Percentiles rank a stretch among this genome's conserved stretches.
Conservation (phyloP, 2,888 invertebrate genomes). For the Andrena bicolor region DNA sequence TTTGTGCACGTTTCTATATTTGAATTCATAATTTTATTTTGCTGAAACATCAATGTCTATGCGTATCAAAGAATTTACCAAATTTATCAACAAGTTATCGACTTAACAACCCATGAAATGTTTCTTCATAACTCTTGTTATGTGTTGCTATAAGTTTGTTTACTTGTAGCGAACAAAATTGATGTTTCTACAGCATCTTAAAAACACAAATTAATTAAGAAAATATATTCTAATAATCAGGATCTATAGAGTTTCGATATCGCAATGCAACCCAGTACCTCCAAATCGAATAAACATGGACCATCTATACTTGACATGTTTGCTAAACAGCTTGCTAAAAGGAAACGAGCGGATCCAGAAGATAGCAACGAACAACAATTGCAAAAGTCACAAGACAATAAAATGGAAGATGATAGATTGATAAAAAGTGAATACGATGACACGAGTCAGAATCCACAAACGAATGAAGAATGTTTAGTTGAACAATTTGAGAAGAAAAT, state of each 20-base stretch:
- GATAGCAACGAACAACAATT: not conserved
- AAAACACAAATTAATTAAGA: no score
- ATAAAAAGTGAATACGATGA: conserved; percentile 24
- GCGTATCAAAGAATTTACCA: not conserved
- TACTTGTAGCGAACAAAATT: no score
- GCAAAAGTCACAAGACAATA: not conserved
- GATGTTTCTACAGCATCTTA: no score
- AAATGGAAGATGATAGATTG: not conserved
- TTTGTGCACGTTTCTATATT: not conserved
- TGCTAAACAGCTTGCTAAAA: conserved; percentile 44
- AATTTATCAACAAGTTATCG: not conserved
- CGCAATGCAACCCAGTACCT: conserved; percentile 7
- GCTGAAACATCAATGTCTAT: not conserved
- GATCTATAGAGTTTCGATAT: not conserved
- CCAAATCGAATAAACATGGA: conserved; percentile 14
- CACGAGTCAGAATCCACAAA: conserved; percentile 43
- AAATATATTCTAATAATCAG: not conserved
- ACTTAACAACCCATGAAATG: not conserved
- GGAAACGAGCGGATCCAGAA: conserved; percentile 5
- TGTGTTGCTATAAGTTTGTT: no score
- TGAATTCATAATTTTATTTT: not conserved
- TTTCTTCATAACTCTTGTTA: not conserved
- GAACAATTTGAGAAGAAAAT: conserved; percentile 58
- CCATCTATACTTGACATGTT: conserved; percentile 44
- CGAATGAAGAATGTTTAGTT: conserved; percentile 14